Evolutionary conservation across 2,113 vertebrate genomes (phyloP).

Genomic region (Pedionomus torquatus): DNA sequence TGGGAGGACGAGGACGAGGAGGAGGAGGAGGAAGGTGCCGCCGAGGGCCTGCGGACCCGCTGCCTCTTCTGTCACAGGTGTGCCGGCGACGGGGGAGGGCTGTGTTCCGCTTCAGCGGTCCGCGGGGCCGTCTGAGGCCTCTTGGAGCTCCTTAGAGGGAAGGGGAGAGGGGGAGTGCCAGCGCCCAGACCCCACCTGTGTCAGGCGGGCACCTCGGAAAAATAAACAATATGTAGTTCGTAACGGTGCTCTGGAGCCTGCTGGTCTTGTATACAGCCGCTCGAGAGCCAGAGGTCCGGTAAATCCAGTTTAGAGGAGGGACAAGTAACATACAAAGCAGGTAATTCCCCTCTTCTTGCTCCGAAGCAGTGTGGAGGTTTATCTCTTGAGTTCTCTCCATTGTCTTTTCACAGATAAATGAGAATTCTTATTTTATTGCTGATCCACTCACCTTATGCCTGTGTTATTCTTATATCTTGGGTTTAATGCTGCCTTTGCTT

Average conservation of each 20-base stretch:
- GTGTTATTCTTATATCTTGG: accelerated
- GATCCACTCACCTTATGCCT: accelerated
- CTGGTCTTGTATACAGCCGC: accelerated
- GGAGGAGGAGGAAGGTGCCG: constrained; percentile 48
- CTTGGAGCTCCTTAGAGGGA: no score
- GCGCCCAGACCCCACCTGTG: neutral
- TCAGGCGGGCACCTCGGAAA: accelerated
- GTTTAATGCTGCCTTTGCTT: neutral
- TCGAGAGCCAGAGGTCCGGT: accelerated
- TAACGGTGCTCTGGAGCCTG: accelerated
- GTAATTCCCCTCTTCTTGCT: accelerated
- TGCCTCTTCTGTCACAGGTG: constrained; percentile 94
- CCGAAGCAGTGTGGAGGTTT: accelerated
- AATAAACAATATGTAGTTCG: accelerated
- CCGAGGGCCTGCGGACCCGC: constrained; percentile 30
- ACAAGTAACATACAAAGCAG: accelerated
- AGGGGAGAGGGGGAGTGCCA: neutral
- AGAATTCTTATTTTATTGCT: neutral
- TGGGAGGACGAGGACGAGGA: constrained; percentile 78
- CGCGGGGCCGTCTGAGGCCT: neutral
- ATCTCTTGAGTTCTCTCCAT: accelerated
- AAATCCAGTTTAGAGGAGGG: accelerated
- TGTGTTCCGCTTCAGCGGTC: neutral
- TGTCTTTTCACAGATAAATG: accelerated
- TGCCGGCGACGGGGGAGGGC: no score